phyloP scores from a whole-genome alignment of 2,113 vertebrate genomes.

The Cyprinodon variegatus region DNA sequence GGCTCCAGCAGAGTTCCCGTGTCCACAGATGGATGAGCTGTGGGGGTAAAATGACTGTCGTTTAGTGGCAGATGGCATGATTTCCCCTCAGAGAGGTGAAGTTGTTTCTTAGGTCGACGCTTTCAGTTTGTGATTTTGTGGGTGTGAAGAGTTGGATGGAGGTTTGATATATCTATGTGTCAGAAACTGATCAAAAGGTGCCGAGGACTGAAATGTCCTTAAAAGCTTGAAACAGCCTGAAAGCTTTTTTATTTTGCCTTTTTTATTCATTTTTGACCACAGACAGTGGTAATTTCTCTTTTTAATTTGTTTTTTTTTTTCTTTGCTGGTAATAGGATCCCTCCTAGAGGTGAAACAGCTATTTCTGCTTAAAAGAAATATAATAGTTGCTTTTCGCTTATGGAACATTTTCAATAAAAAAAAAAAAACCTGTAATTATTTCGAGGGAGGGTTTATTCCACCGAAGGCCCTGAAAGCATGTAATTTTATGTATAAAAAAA shows the following conservation, averaged over 20 bases:
- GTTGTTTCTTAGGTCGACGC: conserved; percentile 35
- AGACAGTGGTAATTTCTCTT: not conserved
- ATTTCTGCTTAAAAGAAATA: not conserved
- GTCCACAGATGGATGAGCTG: conserved; percentile 72
- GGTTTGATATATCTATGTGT: conserved; percentile 5
- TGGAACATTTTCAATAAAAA: not conserved
- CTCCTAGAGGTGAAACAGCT: not conserved
- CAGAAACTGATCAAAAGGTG: conserved; percentile 18
- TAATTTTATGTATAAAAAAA: not conserved
- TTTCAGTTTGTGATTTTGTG: conserved; percentile 11
- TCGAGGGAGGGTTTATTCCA: not conserved
- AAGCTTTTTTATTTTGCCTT: not conserved
- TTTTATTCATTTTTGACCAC: not conserved
- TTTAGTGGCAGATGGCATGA: conserved; percentile 67
- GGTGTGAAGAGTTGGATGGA: not conserved
- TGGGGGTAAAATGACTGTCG: conserved; percentile 64
- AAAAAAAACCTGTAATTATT: not conserved
- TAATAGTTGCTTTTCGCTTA: not conserved
- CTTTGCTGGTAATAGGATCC: not conserved
- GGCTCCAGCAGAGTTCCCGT: conserved; percentile 34
- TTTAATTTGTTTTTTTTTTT: too few species aligned
- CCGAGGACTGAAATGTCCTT: conserved; percentile 39
- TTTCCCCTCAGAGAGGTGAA: conserved; percentile 57
- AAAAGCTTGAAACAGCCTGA: conserved; percentile 13
- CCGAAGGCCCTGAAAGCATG: not conserved